Evolutionary conservation across 2,113 vertebrate species (phyloP).

Genomic region (Candoia aspera): DNA sequence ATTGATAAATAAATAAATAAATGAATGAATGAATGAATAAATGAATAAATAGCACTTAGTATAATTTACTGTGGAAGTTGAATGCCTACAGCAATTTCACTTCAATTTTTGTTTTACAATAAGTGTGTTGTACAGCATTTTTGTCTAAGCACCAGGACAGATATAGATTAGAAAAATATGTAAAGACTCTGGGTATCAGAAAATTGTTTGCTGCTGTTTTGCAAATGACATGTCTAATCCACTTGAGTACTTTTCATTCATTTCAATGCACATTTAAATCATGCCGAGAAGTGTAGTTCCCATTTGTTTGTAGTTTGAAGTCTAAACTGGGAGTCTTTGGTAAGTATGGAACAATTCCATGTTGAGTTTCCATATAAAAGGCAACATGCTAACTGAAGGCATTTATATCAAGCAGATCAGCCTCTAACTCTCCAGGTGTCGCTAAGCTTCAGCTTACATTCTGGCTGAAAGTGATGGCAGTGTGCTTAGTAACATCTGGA

Average conservation of each 20-base stretch:
- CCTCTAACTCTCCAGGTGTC: neutral
- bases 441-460: neutral
- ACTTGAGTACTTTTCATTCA: neutral
- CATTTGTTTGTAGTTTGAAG: neutral
- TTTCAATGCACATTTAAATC: neutral
- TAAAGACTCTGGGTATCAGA: neutral
- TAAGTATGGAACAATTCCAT: neutral
- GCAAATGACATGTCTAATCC: neutral
- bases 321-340: neutral
- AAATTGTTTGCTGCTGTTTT: constrained; percentile 3
- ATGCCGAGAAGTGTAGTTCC: neutral
- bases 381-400: neutral
- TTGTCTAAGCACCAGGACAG: constrained; percentile 27
- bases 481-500: neutral
- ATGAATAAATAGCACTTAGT: no score
- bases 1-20: no score
- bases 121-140: neutral
- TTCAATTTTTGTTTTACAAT: constrained; percentile 26
- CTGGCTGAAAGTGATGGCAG: neutral
- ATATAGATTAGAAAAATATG: constrained; percentile 42
- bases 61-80: neutral
- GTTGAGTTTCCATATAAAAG: neutral
- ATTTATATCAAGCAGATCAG: neutral
- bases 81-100: neutral
- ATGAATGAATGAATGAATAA: no score